A percentile compares a stretch with the other conserved stretches of the same genome.
phyloP scores from a whole-genome alignment of 2,888 invertebrate genomes.

The Rhorus exstirpatorius region DNA sequence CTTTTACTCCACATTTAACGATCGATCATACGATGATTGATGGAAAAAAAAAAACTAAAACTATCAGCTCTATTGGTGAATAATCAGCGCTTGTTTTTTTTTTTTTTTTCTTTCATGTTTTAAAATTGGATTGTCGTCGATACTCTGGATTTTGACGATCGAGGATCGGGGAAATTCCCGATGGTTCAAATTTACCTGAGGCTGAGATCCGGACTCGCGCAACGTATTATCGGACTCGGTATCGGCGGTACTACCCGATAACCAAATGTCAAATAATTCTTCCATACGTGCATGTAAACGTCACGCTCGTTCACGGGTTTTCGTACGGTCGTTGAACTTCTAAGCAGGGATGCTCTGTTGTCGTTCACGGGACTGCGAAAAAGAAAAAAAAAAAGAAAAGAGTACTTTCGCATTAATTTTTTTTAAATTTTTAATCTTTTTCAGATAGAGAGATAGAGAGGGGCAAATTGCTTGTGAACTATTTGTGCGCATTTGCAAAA shows the following conservation, averaged over 20 bases:
- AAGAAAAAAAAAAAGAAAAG: constrained; percentile 49
- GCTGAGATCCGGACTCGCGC: constrained; percentile 97
- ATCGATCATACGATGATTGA: background rate
- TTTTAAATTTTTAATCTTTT: background rate
- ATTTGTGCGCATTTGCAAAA: too few species aligned
- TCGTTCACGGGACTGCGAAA: constrained; percentile 95
- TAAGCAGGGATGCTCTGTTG: constrained; percentile 96
- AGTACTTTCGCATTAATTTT: background rate
- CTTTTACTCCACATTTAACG: constrained; percentile 20
- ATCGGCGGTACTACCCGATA: constrained; percentile 98
- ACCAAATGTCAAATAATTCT: constrained; percentile 98
- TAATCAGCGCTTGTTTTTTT: constrained; percentile 34
- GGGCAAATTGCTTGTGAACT: too few species aligned
- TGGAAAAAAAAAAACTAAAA: too few species aligned
- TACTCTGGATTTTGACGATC: constrained; percentile 9
- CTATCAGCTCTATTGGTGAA: constrained; percentile 46
- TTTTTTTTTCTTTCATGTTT: constrained; percentile 2
- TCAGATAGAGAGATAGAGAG: too few species aligned
- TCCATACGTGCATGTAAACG: constrained; percentile 98
- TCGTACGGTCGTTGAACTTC: constrained; percentile 94
- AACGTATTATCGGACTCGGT: constrained; percentile 94
- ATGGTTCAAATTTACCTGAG: constrained; percentile 89
- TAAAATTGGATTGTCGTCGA: constrained; percentile 41
- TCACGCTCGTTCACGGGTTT: constrained; percentile 97
- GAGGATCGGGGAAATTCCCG: constrained; percentile 17